phyloP scores from a whole-genome alignment of 2,888 invertebrate genomes.

The Noctua janthina region DNA sequence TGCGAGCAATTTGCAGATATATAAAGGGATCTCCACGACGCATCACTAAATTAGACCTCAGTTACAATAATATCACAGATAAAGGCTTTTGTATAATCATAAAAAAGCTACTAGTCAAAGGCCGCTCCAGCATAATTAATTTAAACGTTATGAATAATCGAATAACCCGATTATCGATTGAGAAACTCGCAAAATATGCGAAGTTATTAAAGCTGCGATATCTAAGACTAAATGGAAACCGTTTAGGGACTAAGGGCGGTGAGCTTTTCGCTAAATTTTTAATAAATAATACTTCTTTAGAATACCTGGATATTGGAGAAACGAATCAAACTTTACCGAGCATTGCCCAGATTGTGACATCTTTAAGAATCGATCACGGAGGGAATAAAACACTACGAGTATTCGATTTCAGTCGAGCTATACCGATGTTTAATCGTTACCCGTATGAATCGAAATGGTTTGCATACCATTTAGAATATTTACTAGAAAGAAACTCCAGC shows the following conservation, averaged over 20 bases:
- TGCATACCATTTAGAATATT: conserved; percentile 86
- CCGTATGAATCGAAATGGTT: conserved; percentile 86
- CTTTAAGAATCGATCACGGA: conserved; percentile 83
- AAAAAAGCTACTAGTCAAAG: conserved; percentile 83
- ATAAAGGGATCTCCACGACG: conserved; percentile 81
- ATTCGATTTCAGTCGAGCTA: conserved; percentile 82
- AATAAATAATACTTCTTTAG: conserved; percentile 82
- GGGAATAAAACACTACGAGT: conserved; percentile 80
- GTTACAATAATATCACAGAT: conserved; percentile 90
- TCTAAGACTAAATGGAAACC: conserved; percentile 90
- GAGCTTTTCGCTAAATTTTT: conserved; percentile 88
- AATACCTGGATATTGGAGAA: conserved; percentile 90
- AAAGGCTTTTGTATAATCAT: conserved; percentile 84
- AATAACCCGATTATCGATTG: conserved; percentile 84
- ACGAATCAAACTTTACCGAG: conserved; percentile 90
- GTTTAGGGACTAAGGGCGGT: conserved; percentile 89
- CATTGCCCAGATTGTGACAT: conserved; percentile 88
- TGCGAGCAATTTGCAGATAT: conserved; percentile 87
- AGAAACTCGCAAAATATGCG: conserved; percentile 79
- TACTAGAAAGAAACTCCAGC: conserved; percentile 81
- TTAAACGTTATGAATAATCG: conserved; percentile 91
- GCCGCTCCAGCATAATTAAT: conserved; percentile 86
- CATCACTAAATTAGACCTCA: conserved; percentile 88
- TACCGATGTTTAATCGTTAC: conserved; percentile 82
- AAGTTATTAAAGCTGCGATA: conserved; percentile 84